Conservation (phyloP, 2,888 invertebrate species). For the Cataglyphis rosenhaueri region DNA sequence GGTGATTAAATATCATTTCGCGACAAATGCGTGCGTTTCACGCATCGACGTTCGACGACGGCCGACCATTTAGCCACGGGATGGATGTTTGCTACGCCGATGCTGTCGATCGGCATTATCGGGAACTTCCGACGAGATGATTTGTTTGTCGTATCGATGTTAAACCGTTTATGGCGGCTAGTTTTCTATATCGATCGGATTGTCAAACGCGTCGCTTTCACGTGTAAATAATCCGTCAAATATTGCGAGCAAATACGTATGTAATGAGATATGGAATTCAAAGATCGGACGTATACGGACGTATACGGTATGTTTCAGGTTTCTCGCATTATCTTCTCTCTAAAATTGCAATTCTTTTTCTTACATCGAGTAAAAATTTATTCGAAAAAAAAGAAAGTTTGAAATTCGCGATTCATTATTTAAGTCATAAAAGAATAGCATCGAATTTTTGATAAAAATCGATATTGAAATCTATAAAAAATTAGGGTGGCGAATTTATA, state of each 20-base stretch:
- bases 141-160: constrained; percentile 48
- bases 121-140: constrained; percentile 36
- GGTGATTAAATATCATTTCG: constrained; percentile 28
- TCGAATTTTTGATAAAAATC: not conserved
- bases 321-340: not conserved
- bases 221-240: constrained; percentile 26
- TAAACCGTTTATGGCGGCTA: constrained; percentile 39
- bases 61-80: constrained; percentile 35
- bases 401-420: not conserved
- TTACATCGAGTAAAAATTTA: not conserved
- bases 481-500: not conserved
- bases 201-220: constrained; percentile 24
- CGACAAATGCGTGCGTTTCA: constrained; percentile 32
- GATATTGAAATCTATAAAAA: not conserved
- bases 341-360: not conserved
- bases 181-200: constrained; percentile 36
- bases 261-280: not conserved
- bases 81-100: constrained; percentile 29
- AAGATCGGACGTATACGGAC: not conserved
- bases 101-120: constrained; percentile 44
- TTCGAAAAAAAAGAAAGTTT: not conserved
- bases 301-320: not conserved
- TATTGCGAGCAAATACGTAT: constrained; percentile 10
- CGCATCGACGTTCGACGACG: constrained; percentile 11
- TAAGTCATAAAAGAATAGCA: not conserved